Conservation (phyloP, 2,888 invertebrate genomes). For the Leptopilina myrica region DNA sequence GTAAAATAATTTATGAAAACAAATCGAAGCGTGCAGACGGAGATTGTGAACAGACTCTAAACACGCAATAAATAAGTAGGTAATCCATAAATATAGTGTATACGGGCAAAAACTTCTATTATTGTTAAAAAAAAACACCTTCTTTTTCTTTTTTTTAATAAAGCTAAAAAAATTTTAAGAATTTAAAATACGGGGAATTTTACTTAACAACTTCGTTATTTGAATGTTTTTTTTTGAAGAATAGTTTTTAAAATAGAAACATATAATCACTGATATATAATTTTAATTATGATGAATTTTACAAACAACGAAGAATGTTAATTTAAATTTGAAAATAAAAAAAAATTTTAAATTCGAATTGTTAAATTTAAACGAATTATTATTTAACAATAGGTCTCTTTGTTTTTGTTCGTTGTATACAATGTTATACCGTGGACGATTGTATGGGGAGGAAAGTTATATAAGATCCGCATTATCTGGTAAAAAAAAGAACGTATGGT, state of each 20-base stretch:
- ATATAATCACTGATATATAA: neutral
- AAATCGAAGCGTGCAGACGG: slow-evolving; percentile 1
- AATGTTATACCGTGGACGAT: neutral
- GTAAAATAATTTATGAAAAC: neutral
- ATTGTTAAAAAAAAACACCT: neutral
- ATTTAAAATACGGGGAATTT: neutral
- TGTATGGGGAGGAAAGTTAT: slow-evolving; percentile 23
- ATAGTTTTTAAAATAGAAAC: neutral
- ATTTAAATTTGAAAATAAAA: neutral
- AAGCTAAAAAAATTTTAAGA: neutral
- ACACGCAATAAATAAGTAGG: slow-evolving; percentile 8
- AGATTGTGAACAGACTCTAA: neutral
- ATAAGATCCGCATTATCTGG: slow-evolving; percentile 22
- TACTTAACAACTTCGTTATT: neutral
- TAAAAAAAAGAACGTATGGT: slow-evolving; percentile 59
- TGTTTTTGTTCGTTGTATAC: slow-evolving; percentile 30
- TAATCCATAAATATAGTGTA: slow-evolving; percentile 1
- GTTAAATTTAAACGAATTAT: neutral
- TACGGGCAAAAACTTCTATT: slow-evolving; percentile 12
- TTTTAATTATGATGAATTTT: neutral
- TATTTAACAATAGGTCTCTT: slow-evolving; percentile 18
- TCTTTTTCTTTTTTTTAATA: neutral
- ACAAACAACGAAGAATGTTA: slow-evolving; percentile 11
- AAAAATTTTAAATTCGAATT: neutral
- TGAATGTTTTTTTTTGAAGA: neutral